Evolutionary conservation across 2,113 vertebrate genomes (phyloP).

Genomic region (Chamaetylas fuelleborni): DNA sequence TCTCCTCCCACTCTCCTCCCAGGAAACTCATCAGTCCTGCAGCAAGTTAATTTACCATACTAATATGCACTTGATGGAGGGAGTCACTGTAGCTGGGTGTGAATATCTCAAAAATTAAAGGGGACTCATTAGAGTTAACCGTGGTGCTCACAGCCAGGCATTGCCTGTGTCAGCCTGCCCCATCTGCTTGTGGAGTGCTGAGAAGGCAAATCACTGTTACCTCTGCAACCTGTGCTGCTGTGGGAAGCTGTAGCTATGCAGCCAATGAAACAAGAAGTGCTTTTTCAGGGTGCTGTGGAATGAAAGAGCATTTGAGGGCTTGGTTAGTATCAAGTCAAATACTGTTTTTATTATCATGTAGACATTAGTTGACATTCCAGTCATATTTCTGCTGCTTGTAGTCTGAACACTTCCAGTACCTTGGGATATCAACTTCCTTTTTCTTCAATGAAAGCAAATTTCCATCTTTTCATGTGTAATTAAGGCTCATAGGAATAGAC

Average conservation of each 20-base stretch:
- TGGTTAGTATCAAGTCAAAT: not conserved
- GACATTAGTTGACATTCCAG: conserved; percentile 16
- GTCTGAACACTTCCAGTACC: not conserved
- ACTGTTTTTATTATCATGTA: not conserved
- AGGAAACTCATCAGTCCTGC: not conserved
- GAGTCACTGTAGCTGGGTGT: not conserved
- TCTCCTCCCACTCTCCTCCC: not conserved
- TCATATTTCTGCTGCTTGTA: conserved; percentile 25
- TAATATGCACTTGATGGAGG: not conserved
- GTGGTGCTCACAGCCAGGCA: fast-evolving
- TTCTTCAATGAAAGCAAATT: conserved; percentile 42
- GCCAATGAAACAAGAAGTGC: not conserved
- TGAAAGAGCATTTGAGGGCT: not conserved
- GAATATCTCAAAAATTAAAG: not conserved
- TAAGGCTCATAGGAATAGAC: conserved; percentile 36
- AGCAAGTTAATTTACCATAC: not conserved
- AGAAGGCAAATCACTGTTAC: not conserved
- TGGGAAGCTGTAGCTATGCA: not conserved
- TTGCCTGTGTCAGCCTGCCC: not conserved
- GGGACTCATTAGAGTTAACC: not conserved
- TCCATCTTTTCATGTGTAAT: conserved; percentile 44
- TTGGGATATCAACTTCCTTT: conserved; percentile 38
- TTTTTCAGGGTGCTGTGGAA: not conserved
- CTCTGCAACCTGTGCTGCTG: not conserved
- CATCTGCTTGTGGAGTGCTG: not conserved